Evolutionary conservation across 2,797 vertebrate species (phyloP).

Genomic region (Eutrigla gurnardus): DNA sequence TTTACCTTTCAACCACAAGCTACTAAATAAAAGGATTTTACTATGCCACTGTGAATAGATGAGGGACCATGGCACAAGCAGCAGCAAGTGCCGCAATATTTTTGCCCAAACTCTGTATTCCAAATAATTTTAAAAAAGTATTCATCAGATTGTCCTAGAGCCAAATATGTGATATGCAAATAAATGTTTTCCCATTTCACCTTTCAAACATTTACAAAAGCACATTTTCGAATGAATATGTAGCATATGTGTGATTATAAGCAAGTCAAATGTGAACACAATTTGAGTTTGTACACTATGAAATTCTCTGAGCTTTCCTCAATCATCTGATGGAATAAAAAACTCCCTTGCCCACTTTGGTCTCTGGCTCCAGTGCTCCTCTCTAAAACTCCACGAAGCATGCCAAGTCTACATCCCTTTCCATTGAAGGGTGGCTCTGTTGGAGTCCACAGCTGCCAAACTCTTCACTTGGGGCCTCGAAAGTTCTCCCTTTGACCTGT

Average conservation of each 20-base stretch:
- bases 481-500: slow-evolving; percentile 40
- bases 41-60: neutral
- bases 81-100: neutral
- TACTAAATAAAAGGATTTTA: slow-evolving; percentile 1
- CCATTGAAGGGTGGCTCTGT: slow-evolving; percentile 40
- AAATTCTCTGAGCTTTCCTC: slow-evolving; percentile 16
- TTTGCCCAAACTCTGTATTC: neutral
- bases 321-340: slow-evolving; percentile 24
- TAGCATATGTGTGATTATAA: neutral
- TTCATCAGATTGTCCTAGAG: neutral
- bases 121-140: neutral
- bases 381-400: slow-evolving; percentile 30
- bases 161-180: neutral
- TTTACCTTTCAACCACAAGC: neutral
- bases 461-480: slow-evolving; percentile 37
- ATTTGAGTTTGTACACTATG: neutral
- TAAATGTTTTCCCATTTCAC: neutral
- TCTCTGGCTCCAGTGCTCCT: slow-evolving; percentile 27
- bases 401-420: slow-evolving; percentile 46
- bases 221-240: neutral
- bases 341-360: slow-evolving; percentile 14
- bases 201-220: neutral
- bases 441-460: slow-evolving; percentile 36
- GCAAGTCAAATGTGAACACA: neutral
- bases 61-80: neutral